phyloP scores from a whole-genome alignment of 2,888 invertebrate genomes.

The Disparrhopalites patrizii region DNA sequence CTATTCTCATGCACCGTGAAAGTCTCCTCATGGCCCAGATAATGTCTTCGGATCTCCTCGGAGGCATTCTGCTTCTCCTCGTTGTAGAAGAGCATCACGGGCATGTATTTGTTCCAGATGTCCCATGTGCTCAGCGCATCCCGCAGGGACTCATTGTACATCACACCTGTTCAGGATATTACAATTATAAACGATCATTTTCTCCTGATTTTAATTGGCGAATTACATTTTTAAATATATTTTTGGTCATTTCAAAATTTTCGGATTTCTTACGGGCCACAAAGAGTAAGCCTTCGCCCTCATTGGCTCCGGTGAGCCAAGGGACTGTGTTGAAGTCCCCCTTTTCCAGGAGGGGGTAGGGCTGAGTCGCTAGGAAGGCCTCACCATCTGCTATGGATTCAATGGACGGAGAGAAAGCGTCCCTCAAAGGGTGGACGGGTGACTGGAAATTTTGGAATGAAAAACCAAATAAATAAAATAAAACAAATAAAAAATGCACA shows the following conservation, averaged over 20 bases:
- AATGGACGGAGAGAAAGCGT: conserved; percentile 25
- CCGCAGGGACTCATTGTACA: conserved; percentile 15
- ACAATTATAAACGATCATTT: no score
- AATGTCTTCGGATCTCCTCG: not conserved
- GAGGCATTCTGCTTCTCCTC: conserved; percentile 11
- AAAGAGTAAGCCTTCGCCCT: conserved; percentile 33
- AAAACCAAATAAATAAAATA: not conserved
- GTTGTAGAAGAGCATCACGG: conserved; percentile 16
- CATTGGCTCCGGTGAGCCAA: conserved; percentile 38
- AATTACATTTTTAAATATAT: not conserved
- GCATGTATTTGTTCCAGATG: conserved; percentile 23
- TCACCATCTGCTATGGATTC: conserved; percentile 30
- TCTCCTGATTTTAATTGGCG: no score
- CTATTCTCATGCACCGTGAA: not conserved
- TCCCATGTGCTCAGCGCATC: not conserved
- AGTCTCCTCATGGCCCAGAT: conserved; percentile 1
- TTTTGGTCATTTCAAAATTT: not conserved
- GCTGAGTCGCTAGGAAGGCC: conserved; percentile 31
- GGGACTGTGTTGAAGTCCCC: conserved; percentile 34
- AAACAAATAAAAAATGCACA: not conserved
- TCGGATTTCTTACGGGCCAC: conserved; percentile 20
- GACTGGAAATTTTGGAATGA: conserved; percentile 19
- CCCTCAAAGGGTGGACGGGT: conserved; percentile 22
- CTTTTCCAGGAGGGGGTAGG: conserved; percentile 27
- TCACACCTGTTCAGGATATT: conserved; percentile 12